Evolutionary conservation across 2,888 invertebrate genomes (phyloP).

Genomic region (Polydrusus pterygomalis): DNA sequence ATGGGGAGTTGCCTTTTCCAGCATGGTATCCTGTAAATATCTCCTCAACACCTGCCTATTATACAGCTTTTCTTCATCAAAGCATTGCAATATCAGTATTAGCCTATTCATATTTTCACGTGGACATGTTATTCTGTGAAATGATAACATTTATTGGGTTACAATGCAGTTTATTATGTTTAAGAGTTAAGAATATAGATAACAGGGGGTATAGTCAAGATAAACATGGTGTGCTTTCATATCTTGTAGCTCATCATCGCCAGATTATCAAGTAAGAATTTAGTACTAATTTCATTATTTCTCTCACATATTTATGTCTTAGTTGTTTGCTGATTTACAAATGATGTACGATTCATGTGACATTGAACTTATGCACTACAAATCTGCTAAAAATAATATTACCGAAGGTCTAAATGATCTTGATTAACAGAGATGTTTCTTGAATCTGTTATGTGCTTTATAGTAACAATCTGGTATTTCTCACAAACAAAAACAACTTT

Average conservation of each 20-base stretch:
- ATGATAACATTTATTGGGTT: slow-evolving; percentile 53
- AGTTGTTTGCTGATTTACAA: no score
- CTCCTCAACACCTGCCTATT: slow-evolving; percentile 33
- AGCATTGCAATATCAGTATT: slow-evolving; percentile 33
- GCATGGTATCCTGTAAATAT: slow-evolving; percentile 57
- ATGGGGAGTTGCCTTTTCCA: slow-evolving; percentile 30
- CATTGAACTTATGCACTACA: no score
- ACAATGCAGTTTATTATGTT: slow-evolving; percentile 55
- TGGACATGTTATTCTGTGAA: slow-evolving; percentile 49
- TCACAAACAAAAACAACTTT: no score
- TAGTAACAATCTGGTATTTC: no score
- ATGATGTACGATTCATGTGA: no score
- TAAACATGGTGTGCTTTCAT: neutral
- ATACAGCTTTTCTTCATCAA: slow-evolving; percentile 55
- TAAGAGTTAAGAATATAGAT: slow-evolving; percentile 22
- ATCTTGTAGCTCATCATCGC: slow-evolving; percentile 48
- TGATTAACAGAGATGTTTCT: no score
- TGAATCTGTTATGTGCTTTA: no score
- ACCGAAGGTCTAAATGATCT: no score
- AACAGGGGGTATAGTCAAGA: neutral
- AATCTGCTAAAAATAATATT: no score
- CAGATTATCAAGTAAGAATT: slow-evolving; percentile 27
- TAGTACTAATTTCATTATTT: neutral
- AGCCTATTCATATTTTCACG: slow-evolving; percentile 39
- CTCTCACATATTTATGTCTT: no score